Conservation (phyloP, 2,113 vertebrate species). For the Tinamus guttatus region DNA sequence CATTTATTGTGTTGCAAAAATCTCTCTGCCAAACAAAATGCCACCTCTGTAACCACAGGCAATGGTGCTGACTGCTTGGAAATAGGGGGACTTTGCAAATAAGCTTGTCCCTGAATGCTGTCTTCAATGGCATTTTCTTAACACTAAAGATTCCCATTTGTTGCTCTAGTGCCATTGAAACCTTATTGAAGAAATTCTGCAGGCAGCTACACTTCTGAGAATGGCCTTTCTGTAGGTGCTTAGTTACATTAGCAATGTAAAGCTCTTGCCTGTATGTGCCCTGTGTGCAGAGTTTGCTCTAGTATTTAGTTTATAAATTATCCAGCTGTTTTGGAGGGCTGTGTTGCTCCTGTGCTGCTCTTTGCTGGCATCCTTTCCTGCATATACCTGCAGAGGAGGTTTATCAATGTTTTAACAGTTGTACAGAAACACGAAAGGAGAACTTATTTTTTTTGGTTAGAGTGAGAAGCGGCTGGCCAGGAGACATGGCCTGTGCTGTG, state of each 20-base stretch:
- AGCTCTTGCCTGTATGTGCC: background rate
- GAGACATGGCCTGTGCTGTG: background rate
- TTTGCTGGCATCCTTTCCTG: background rate
- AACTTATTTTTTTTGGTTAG: background rate
- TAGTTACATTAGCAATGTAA: background rate
- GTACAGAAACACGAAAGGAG: background rate
- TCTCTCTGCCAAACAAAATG: background rate
- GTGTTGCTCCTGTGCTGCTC: background rate
- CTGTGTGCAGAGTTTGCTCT: background rate
- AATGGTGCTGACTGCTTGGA: background rate
- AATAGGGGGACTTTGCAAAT: background rate
- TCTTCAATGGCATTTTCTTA: background rate
- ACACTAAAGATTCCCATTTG: background rate
- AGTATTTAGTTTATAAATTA: background rate
- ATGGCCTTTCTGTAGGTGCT: background rate
- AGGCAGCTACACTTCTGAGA: background rate
- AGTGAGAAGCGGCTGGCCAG: background rate
- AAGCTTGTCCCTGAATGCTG: background rate
- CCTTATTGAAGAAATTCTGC: background rate
- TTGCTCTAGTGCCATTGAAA: background rate
- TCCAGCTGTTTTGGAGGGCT: background rate
- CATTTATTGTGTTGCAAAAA: background rate
- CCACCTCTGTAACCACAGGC: background rate
- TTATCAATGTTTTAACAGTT: background rate
- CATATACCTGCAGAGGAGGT: fast-evolving